These are phyloP conservation scores for Campoplex nolae DNA, from an alignment of 2,888 invertebrate genomes.

Conservation along the genomic window DNA sequence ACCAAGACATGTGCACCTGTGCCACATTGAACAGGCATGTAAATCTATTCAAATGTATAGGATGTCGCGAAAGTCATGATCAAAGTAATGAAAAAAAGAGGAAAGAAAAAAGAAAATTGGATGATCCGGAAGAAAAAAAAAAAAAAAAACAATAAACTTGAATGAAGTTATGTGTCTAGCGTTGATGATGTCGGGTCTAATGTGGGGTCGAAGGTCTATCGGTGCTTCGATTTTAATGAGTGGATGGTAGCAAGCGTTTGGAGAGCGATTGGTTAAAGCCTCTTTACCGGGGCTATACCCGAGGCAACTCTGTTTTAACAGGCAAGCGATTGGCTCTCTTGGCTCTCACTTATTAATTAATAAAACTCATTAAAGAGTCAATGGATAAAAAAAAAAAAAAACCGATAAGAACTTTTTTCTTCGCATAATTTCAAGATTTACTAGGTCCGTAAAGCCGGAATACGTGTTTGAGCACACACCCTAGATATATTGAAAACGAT, in stretches of 20 bases:
- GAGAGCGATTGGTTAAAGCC: neutral
- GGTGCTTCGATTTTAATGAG: neutral
- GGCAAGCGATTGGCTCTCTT: neutral
- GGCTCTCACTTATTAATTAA: neutral
- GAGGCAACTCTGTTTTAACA: neutral
- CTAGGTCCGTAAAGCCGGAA: neutral
- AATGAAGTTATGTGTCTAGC: neutral
- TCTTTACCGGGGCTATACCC: neutral
- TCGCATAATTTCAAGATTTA: neutral
- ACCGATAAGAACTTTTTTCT: neutral
- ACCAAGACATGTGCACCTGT: conserved; percentile 50
- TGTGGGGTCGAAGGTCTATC: neutral
- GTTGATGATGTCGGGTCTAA: conserved; percentile 3
- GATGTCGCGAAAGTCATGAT: neutral
- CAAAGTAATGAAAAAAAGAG: no score
- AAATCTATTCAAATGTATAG: neutral
- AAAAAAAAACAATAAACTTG: neutral
- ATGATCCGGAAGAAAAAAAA: neutral
- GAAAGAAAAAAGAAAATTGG: neutral
- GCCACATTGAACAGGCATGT: conserved; percentile 13
- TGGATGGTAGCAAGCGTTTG: neutral
- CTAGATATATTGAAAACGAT: conserved; percentile 27
- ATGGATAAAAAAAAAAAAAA: neutral
- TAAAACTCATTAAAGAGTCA: neutral
- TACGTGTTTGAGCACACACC: neutral